Evolutionary conservation across 2,797 vertebrate species (phyloP).

Genomic region (Myotis pilosus): DNA sequence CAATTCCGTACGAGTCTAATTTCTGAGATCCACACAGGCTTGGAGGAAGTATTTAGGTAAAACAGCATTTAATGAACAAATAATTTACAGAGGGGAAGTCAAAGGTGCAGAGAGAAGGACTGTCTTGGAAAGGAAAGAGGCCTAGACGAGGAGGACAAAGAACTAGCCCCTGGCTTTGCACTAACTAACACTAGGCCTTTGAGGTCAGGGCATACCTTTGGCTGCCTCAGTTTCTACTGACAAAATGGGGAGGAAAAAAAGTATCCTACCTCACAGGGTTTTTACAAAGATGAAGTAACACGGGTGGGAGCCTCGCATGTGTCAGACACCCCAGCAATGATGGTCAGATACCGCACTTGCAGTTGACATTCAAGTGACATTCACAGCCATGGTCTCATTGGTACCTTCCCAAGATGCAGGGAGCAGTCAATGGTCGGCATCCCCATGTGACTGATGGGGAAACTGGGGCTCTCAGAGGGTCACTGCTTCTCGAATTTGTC

Average conservation of each 20-base stretch:
- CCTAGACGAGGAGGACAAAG: background rate
- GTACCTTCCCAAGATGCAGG: background rate
- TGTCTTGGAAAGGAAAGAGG: background rate
- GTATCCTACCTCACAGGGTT: background rate
- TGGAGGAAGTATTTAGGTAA: background rate
- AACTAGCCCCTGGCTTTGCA: background rate
- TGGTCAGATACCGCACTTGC: background rate
- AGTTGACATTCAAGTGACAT: background rate
- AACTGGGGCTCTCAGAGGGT: background rate
- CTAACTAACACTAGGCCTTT: background rate
- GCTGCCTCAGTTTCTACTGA: background rate
- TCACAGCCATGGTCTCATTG: background rate
- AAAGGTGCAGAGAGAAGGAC: background rate
- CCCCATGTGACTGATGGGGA: background rate
- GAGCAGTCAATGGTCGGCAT: background rate
- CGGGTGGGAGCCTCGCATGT: background rate
- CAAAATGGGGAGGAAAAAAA: background rate
- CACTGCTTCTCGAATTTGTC: background rate
- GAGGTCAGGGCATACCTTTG: background rate
- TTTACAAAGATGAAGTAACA: background rate
- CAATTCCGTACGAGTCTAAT: background rate
- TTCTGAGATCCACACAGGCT: background rate
- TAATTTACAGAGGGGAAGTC: background rate
- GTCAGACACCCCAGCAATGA: background rate
- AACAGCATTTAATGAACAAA: background rate